Evolutionary conservation across 2,113 vertebrate species (phyloP).

Genomic region (Copsychus sechellarum): DNA sequence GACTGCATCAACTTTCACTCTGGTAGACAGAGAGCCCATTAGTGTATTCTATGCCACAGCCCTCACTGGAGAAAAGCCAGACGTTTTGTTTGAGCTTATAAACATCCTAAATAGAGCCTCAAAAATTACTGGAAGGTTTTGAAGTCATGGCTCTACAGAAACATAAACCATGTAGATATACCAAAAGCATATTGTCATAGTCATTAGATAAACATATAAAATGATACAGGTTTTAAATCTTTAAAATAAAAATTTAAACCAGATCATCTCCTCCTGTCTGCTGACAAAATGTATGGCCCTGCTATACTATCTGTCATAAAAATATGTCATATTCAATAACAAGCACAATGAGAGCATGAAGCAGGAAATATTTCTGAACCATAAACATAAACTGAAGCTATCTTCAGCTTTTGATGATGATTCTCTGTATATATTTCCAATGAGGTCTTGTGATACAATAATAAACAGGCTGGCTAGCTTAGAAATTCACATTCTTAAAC

Average conservation of each 20-base stretch:
- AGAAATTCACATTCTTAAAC: slow-evolving; percentile 42
- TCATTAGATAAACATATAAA: background rate
- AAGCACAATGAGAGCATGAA: slow-evolving; percentile 4
- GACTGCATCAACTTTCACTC: background rate
- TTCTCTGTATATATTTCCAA: slow-evolving; percentile 62
- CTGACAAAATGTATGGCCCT: background rate
- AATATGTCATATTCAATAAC: slow-evolving; percentile 12
- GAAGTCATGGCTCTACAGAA: background rate
- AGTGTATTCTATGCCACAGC: background rate
- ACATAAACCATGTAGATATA: background rate
- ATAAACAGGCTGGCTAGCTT: slow-evolving; percentile 53
- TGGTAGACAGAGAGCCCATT: background rate
- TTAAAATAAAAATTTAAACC: background rate
- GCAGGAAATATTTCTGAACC: slow-evolving; percentile 30
- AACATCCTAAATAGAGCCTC: background rate
- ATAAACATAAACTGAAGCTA: slow-evolving; percentile 53
- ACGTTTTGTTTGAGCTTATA: background rate
- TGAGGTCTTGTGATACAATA: slow-evolving; percentile 60
- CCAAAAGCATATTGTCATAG: background rate
- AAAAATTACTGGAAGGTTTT: slow-evolving; percentile 1
- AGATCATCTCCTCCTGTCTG: background rate
- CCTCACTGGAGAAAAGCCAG: slow-evolving; percentile 20
- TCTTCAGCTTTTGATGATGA: slow-evolving; percentile 61
- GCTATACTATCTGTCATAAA: slow-evolving; percentile 16
- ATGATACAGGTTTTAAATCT: background rate